Conservation (phyloP, 2,888 invertebrate species). For the Eudasyphora cyanicolor region DNA sequence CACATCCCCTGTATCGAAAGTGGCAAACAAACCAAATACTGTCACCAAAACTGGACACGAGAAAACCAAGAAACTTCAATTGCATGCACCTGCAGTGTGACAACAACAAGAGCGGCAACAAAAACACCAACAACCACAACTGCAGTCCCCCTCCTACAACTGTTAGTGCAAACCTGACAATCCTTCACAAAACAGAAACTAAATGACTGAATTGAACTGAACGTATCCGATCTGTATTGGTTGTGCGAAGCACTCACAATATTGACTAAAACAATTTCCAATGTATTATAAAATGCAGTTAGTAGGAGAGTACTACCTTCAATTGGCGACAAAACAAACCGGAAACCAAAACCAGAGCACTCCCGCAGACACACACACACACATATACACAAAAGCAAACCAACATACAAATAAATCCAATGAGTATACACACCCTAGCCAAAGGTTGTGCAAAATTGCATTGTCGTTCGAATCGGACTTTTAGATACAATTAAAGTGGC, state of each 20-base stretch:
- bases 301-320: no score
- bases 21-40: neutral
- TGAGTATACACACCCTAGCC: neutral
- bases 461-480: constrained; percentile 3
- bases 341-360: neutral
- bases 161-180: no score
- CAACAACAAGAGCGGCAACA: neutral
- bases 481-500: constrained; percentile 18
- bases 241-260: neutral
- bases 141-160: no score
- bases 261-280: neutral
- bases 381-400: neutral
- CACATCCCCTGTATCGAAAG: no score
- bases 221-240: no score
- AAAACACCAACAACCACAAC: neutral
- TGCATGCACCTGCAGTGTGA: neutral
- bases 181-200: neutral
- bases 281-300: neutral
- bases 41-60: neutral
- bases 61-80: neutral
- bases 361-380: neutral
- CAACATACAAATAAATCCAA: neutral
- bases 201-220: neutral
- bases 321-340: neutral
- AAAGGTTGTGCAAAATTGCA: constrained; percentile 2